Conservation (phyloP, 1,140 invertebrate species). For the Solen grandis region DNA sequence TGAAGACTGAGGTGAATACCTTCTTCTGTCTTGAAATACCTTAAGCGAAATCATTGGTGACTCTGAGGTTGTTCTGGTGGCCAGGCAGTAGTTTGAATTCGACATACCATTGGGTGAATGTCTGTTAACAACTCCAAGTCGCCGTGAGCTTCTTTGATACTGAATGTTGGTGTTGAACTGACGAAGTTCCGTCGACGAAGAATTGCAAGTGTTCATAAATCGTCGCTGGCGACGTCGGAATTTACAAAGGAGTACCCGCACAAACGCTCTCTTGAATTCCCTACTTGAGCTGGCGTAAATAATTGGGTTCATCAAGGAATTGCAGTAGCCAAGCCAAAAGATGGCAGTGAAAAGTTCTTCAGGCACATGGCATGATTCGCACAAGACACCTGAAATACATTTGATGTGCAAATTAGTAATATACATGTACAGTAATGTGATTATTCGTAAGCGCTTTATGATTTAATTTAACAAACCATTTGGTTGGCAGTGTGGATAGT, state of each 20-base stretch:
- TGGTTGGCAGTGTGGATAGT: too few relatives aligned
- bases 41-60: slow-evolving; percentile 29
- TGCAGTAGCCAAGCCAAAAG: slow-evolving; percentile 88
- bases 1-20: neutral
- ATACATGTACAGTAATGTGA: too few relatives aligned
- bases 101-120: neutral
- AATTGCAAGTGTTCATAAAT: too few relatives aligned
- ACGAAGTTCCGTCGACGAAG: slow-evolving; percentile 26
- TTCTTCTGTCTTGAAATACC: slow-evolving; percentile 19
- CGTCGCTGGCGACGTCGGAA: slow-evolving; percentile 52
- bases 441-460: too few relatives aligned
- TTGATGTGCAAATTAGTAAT: too few relatives aligned
- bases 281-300: slow-evolving; percentile 98
- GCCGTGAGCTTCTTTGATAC: neutral
- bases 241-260: slow-evolving; percentile 60
- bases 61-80: neutral
- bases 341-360: slow-evolving; percentile 75
- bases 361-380: slow-evolving; percentile 66
- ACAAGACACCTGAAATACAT: slow-evolving; percentile 80
- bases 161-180: neutral
- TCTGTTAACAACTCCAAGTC: neutral
- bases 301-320: slow-evolving; percentile 94
- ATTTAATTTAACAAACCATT: too few relatives aligned
- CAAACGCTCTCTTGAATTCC: slow-evolving; percentile 91
- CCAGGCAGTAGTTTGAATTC: neutral